A percentile compares a stretch with the other conserved stretches of the same genome.
Evolutionary conservation across 35 echinoderm and acorn worm species (phyloP).

Genomic region (Acanthaster planci): DNA sequence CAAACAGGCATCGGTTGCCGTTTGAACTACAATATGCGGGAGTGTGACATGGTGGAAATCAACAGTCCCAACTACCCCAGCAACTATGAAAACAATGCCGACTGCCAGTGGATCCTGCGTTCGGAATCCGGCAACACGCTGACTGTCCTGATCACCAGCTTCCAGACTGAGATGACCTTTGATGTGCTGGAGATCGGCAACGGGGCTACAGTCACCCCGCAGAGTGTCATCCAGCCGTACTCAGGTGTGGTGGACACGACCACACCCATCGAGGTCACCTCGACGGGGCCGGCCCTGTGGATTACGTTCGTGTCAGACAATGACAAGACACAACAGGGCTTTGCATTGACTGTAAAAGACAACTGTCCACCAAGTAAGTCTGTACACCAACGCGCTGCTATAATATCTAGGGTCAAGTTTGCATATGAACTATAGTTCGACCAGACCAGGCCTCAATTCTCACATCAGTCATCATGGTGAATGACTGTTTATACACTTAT

Average conservation of each 20-base stretch:
- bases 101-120: slow-evolving; percentile 74
- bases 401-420: too few species aligned
- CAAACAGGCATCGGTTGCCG: slow-evolving; percentile 63
- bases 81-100: slow-evolving; percentile 80
- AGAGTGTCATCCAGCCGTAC: neutral
- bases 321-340: neutral
- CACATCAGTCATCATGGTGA: too few species aligned
- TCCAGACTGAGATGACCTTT: slow-evolving; percentile 65
- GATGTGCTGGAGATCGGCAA: slow-evolving; percentile 67
- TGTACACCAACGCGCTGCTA: neutral
- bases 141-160: slow-evolving; percentile 49
- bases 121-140: slow-evolving; percentile 62
- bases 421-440: too few species aligned
- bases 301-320: slow-evolving; percentile 11
- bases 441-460: too few species aligned
- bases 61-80: slow-evolving; percentile 74
- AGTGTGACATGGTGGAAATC: slow-evolving; percentile 12
- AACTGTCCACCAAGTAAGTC: neutral
- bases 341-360: slow-evolving; percentile 6
- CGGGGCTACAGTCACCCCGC: slow-evolving; percentile 48
- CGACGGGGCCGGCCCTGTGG: neutral
- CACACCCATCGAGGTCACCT: neutral
- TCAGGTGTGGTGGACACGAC: neutral
- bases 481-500: too few species aligned
- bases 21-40: slow-evolving; percentile 47